Evolutionary conservation across 35 echinoderm and acorn worm species (phyloP).

Genomic region (Ptychodera flava): DNA sequence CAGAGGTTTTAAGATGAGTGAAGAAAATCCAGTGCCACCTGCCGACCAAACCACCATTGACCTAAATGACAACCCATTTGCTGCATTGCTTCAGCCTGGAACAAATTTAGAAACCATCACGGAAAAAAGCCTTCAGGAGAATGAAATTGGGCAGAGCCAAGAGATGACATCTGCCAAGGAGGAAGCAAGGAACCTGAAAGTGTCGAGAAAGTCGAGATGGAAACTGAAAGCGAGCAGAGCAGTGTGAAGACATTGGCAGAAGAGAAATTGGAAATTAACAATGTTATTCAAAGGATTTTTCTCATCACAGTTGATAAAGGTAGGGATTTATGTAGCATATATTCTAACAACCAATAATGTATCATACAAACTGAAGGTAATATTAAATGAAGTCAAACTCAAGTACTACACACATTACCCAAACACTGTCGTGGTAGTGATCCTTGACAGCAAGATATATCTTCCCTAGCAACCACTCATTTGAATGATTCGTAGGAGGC

Average conservation of each 20-base stretch:
- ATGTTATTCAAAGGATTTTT: not conserved
- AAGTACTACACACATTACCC: no score
- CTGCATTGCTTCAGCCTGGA: not conserved
- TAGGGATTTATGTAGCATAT: no score
- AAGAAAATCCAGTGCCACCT: no score
- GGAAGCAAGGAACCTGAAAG: not conserved
- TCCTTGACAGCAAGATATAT: no score
- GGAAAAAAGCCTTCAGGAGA: not conserved
- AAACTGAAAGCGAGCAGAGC: not conserved
- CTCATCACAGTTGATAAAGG: not conserved
- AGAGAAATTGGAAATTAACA: not conserved
- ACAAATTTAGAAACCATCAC: not conserved
- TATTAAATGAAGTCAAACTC: no score
- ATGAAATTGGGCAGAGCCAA: no score
- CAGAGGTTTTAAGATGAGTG: no score
- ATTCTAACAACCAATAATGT: no score
- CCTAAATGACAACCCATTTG: not conserved
- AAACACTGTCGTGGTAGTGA: no score
- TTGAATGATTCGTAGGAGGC: no score
- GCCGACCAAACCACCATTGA: not conserved
- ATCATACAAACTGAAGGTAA: no score
- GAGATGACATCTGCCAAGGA: not conserved
- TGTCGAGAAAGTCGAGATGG: not conserved
- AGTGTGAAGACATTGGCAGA: not conserved
- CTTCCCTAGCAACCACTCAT: no score